These are phyloP conservation scores for Eulithis prunata DNA, from an alignment of 2,888 invertebrate genomes.

Conservation along the genomic window DNA sequence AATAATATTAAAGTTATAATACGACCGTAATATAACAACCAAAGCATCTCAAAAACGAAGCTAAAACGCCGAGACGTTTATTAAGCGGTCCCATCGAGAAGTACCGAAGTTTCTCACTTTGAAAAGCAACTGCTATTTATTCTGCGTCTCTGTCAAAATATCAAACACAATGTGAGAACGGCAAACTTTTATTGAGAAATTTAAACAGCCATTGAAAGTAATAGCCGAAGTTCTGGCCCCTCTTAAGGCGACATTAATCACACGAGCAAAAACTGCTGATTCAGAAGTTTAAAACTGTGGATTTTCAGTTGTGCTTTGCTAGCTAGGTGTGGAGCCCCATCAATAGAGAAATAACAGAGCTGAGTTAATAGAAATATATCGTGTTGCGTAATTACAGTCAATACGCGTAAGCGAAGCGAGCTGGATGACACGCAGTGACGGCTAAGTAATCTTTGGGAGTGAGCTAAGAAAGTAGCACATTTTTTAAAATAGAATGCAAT, in stretches of 20 bases:
- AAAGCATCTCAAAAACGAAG: slow-evolving; percentile 8
- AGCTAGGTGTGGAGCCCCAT: background rate
- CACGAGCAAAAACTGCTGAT: slow-evolving; percentile 55
- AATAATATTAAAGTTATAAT: background rate
- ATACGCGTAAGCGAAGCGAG: slow-evolving; percentile 2
- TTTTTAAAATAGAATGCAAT: too few relatives aligned
- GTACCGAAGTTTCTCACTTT: slow-evolving; percentile 46
- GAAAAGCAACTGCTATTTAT: slow-evolving; percentile 24
- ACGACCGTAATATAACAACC: background rate
- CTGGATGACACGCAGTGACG: background rate
- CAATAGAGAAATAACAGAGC: too few relatives aligned
- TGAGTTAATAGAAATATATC: too few relatives aligned
- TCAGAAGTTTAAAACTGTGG: slow-evolving; percentile 61
- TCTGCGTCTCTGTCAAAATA: slow-evolving; percentile 64
- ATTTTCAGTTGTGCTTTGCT: slow-evolving; percentile 43
- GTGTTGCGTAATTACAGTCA: background rate
- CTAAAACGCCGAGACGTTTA: slow-evolving; percentile 48
- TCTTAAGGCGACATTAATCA: slow-evolving; percentile 59
- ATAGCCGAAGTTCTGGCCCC: slow-evolving; percentile 64
- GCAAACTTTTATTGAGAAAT: slow-evolving; percentile 71
- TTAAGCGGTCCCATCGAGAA: slow-evolving; percentile 53
- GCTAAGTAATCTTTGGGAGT: too few relatives aligned
- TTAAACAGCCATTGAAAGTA: slow-evolving; percentile 71
- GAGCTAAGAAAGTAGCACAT: too few relatives aligned
- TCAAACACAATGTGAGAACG: slow-evolving; percentile 62